These are phyloP conservation scores for Ceratotherium simum DNA, from an alignment of 2,113 vertebrate genomes.

Conservation along the genomic window DNA sequence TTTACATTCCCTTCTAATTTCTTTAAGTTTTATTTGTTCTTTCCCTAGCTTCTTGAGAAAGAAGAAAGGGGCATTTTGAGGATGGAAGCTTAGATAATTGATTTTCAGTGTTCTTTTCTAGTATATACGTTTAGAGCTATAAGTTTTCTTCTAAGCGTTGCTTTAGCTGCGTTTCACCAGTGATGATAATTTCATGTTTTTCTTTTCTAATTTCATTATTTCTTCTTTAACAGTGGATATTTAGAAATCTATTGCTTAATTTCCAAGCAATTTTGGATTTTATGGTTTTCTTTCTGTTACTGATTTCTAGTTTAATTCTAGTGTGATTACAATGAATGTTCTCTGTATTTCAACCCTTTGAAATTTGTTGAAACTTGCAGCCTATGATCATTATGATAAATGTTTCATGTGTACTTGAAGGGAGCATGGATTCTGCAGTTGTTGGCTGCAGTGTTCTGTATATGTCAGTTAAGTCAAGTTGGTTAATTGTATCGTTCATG, in stretches of 20 bases:
- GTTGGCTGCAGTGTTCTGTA: neutral
- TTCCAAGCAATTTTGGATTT: constrained; percentile 10
- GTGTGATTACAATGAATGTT: neutral
- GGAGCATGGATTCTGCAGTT: neutral
- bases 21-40: neutral
- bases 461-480: neutral
- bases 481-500: neutral
- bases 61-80: neutral
- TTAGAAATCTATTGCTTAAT: constrained; percentile 16
- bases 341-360: neutral
- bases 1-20: neutral
- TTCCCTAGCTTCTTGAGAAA: constrained; percentile 39
- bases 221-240: neutral
- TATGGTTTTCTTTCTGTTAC: constrained; percentile 26
- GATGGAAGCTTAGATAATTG: neutral
- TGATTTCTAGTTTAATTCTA: neutral
- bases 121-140: neutral
- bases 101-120: neutral
- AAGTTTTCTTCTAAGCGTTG: neutral
- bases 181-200: neutral
- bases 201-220: constrained; percentile 29
- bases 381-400: neutral
- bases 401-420: neutral
- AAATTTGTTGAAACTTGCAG: neutral
- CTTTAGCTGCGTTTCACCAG: neutral